A percentile compares a stretch with the other conserved stretches of the same genome.
Conservation (phyloP, 2,797 vertebrate genomes). For the Anas bahamensis region DNA sequence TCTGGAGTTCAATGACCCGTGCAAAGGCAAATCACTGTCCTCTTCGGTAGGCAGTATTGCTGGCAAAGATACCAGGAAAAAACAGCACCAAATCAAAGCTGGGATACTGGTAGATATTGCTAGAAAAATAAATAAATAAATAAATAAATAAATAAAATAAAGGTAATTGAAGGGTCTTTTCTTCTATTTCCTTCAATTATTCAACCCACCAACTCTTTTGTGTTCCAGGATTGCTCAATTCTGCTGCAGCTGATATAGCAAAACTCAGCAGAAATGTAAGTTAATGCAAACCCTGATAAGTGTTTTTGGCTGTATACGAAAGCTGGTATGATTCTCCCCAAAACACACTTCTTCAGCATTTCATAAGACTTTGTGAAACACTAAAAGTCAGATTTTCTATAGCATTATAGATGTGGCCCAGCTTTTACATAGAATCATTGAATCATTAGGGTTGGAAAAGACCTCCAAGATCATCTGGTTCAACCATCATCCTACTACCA, state of each 20-base stretch:
- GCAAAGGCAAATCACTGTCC: constrained; percentile 17
- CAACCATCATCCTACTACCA: too few relatives aligned
- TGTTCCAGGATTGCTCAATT: background rate
- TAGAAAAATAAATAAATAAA: background rate
- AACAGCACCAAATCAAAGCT: background rate
- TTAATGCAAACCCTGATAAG: background rate
- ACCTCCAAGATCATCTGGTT: too few relatives aligned
- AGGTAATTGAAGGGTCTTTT: background rate
- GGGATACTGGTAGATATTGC: background rate
- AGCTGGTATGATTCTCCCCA: background rate
- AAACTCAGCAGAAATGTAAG: background rate
- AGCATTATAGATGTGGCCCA: background rate
- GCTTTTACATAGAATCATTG: too few relatives aligned
- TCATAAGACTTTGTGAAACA: background rate
- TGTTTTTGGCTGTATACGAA: background rate
- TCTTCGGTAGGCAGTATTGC: background rate
- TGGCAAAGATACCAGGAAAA: constrained; percentile 6
- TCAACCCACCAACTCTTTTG: background rate
- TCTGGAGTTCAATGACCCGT: constrained; percentile 39
- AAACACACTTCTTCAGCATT: background rate
- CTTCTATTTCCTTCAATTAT: background rate
- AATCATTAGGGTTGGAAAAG: too few relatives aligned
- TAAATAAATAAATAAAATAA: background rate
- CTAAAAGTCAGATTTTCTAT: background rate
- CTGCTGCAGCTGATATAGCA: background rate